A percentile compares a stretch with the other conserved stretches of the same genome.
Conservation (phyloP, 1,140 invertebrate species). For the Bombus superbus region DNA sequence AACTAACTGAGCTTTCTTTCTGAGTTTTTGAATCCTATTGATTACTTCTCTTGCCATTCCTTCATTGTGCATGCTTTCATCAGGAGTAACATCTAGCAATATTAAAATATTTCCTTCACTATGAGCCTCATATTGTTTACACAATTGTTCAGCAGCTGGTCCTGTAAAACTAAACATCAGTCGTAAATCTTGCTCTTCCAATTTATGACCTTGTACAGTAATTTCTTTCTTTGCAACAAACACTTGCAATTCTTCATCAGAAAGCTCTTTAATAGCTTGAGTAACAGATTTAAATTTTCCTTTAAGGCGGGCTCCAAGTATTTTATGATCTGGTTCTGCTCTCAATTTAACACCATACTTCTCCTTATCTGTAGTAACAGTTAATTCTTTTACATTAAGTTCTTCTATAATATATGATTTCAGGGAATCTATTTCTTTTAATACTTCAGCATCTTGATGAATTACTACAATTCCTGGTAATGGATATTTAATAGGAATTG, state of each 20-base stretch:
- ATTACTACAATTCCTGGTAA: slow-evolving; percentile 98
- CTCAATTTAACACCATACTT: slow-evolving; percentile 96
- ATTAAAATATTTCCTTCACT: slow-evolving; percentile 94
- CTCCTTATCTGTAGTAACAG: slow-evolving; percentile 94
- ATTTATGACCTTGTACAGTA: slow-evolving; percentile 88
- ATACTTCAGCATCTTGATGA: slow-evolving; percentile 90
- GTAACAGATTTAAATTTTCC: slow-evolving; percentile 95
- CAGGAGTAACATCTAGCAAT: slow-evolving; percentile 90
- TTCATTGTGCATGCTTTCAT: slow-evolving; percentile 95
- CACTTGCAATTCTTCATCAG: slow-evolving; percentile 91
- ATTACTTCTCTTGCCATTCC: slow-evolving; percentile 96
- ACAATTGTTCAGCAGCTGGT: slow-evolving; percentile 84
- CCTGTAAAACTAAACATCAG: slow-evolving; percentile 91
- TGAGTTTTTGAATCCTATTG: slow-evolving; percentile 97
- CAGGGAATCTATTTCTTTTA: slow-evolving; percentile 92
- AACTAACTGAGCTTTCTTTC: slow-evolving; percentile 97
- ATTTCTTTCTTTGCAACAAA: slow-evolving; percentile 90
- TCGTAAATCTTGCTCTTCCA: slow-evolving; percentile 92
- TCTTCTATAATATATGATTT: slow-evolving; percentile 96
- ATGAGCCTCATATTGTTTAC: slow-evolving; percentile 93
- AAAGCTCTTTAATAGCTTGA: slow-evolving; percentile 91
- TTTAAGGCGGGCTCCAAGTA: slow-evolving; percentile 93
- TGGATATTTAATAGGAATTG: slow-evolving; percentile 98
- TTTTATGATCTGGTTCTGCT: slow-evolving; percentile 96
- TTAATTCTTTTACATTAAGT: slow-evolving; percentile 96